phyloP scores from a whole-genome alignment of 2,113 vertebrate species.

The Paramormyrops kingsleyae region DNA sequence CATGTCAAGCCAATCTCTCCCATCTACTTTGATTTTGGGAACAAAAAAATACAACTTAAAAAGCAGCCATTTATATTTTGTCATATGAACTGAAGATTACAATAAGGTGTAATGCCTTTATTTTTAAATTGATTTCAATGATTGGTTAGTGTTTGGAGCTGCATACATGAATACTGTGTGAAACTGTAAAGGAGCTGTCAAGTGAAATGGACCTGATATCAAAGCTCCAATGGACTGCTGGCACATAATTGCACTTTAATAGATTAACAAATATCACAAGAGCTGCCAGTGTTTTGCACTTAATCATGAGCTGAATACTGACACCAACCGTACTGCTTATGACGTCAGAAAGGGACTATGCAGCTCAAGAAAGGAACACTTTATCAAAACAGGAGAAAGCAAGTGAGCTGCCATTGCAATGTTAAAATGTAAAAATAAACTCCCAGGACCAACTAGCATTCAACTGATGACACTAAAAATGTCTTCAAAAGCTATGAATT shows the following conservation, averaged over 20 bases:
- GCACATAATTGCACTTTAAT: conserved; percentile 56
- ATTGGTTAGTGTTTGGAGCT: conserved; percentile 31
- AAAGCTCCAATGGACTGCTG: conserved; percentile 32
- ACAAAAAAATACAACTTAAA: not conserved
- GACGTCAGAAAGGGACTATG: conserved; percentile 30
- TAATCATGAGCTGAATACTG: conserved; percentile 39
- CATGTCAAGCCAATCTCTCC: conserved; percentile 14
- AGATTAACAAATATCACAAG: conserved; percentile 41
- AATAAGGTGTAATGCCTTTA: not conserved
- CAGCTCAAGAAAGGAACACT: conserved; percentile 29
- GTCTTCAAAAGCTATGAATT: conserved; percentile 11
- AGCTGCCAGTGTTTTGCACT: conserved; percentile 31
- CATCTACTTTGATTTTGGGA: conserved; percentile 17
- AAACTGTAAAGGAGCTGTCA: conserved; percentile 52
- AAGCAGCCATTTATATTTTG: conserved; percentile 15
- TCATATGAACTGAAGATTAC: not conserved
- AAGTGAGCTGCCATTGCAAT: conserved; percentile 56
- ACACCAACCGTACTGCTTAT: conserved; percentile 31
- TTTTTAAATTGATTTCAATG: conserved; percentile 36
- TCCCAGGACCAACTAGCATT: not conserved
- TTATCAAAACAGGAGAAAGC: conserved; percentile 32
- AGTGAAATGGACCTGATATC: conserved; percentile 19
- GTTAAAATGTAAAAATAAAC: not conserved
- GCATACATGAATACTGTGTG: conserved; percentile 48
- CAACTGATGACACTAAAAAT: not conserved